Conservation (phyloP, 2,888 invertebrate species). For the Cantharis nigra region DNA sequence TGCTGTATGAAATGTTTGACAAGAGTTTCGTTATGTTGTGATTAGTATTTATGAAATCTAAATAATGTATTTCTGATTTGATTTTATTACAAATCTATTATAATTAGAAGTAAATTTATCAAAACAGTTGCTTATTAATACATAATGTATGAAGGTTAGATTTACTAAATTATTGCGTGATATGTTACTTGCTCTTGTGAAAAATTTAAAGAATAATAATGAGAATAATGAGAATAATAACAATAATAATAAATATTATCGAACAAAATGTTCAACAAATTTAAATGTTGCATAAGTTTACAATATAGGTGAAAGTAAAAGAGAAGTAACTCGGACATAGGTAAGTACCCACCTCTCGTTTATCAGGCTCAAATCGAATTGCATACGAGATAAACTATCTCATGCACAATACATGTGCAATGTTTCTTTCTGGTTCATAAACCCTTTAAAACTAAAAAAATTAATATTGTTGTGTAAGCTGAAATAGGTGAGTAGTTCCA, state of each 20-base stretch:
- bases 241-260: not conserved
- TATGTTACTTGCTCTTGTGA: not conserved
- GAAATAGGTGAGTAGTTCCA: not conserved
- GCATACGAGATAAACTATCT: slow-evolving; percentile 5
- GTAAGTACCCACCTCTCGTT: not conserved
- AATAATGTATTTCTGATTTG: not conserved
- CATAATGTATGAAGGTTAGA: not conserved
- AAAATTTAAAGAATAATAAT: not conserved
- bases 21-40: not conserved
- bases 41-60: not conserved
- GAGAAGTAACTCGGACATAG: not conserved
- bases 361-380: slow-evolving; percentile 9
- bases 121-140: not conserved
- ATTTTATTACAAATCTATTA: not conserved
- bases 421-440: slow-evolving; percentile 10
- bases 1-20: not conserved
- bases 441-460: not conserved
- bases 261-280: not conserved
- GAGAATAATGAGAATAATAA: too few species aligned
- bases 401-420: slow-evolving; percentile 4
- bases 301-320: slow-evolving; percentile 17
- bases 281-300: slow-evolving; percentile 9
- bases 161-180: not conserved
- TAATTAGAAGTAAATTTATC: not conserved
- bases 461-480: not conserved